Percentiles rank a stretch among this genome's conserved stretches.
phyloP scores from a whole-genome alignment of 2,113 vertebrate genomes.

The Galbula dea region DNA sequence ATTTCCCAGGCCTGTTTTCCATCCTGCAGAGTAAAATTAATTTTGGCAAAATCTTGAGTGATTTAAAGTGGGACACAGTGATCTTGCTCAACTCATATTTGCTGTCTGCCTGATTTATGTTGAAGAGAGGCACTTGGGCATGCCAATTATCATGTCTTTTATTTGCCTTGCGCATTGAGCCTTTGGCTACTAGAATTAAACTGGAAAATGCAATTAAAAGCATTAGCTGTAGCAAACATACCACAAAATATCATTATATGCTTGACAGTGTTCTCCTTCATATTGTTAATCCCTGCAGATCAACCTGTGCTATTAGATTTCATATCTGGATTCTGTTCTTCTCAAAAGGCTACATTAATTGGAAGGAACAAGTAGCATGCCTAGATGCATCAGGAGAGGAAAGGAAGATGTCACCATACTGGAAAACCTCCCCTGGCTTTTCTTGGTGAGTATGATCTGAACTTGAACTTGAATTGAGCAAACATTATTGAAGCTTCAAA shows the following conservation, averaged over 20 bases:
- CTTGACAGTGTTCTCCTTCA: constrained; percentile 52
- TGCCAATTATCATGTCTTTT: constrained; percentile 32
- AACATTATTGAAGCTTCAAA: not conserved
- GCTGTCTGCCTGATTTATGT: constrained; percentile 39
- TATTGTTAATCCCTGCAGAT: constrained; percentile 23
- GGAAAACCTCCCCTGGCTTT: not conserved
- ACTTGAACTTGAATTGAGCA: not conserved
- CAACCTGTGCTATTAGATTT: constrained; percentile 49
- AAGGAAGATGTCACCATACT: not conserved
- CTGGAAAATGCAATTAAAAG: constrained; percentile 59
- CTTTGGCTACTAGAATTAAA: constrained; percentile 66
- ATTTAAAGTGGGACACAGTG: not conserved
- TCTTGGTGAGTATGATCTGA: not conserved
- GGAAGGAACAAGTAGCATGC: not conserved
- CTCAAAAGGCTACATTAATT: not conserved
- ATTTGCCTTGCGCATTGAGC: constrained; percentile 39
- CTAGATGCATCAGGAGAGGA: not conserved
- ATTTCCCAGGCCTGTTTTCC: not conserved
- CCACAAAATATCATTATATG: constrained; percentile 47
- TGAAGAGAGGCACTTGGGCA: constrained; percentile 17
- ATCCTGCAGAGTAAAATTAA: constrained; percentile 7
- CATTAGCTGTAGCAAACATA: constrained; percentile 38
- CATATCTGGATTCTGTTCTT: constrained; percentile 6
- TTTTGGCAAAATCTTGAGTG: constrained; percentile 18
- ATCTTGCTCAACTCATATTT: constrained; percentile 16